A percentile compares a stretch with the other conserved stretches of the same genome.
phyloP scores from a whole-genome alignment of 2,113 vertebrate species.

The Rhinichthys klamathensis region DNA sequence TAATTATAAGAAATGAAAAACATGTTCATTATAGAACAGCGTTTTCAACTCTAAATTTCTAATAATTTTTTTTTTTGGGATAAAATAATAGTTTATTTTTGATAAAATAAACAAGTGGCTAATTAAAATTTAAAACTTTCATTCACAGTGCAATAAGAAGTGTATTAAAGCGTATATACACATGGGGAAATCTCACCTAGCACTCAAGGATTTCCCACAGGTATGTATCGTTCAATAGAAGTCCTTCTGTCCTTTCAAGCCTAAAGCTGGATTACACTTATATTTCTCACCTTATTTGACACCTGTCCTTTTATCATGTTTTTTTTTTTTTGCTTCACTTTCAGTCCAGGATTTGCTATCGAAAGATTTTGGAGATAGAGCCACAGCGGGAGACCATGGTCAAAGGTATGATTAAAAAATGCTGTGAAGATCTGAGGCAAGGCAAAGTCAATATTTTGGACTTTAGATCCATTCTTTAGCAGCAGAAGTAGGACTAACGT shows the following conservation, averaged over 20 bases:
- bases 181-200: conserved; percentile 87
- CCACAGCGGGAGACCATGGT: conserved; percentile 65
- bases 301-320: background rate
- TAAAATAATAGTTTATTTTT: too few species aligned
- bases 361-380: conserved; percentile 72
- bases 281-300: conserved; percentile 5
- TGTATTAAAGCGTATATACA: conserved; percentile 87
- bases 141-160: conserved; percentile 83
- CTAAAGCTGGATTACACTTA: conserved; percentile 13
- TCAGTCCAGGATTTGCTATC: conserved; percentile 75
- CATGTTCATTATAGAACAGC: background rate
- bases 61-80: too few species aligned
- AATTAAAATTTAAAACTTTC: background rate
- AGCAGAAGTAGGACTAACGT: background rate
- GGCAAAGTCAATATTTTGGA: background rate
- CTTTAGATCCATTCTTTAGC: background rate
- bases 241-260: conserved; percentile 8
- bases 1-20: background rate
- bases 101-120: too few species aligned
- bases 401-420: conserved; percentile 69
- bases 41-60: too few species aligned
- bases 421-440: background rate
- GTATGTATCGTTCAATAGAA: conserved; percentile 70
- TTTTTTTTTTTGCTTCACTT: conserved; percentile 39
- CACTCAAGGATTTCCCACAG: conserved; percentile 77